Base-by-base conservation (phyloP, 2,797 vertebrate genomes). In the Coregonus suidteri region DNA sequence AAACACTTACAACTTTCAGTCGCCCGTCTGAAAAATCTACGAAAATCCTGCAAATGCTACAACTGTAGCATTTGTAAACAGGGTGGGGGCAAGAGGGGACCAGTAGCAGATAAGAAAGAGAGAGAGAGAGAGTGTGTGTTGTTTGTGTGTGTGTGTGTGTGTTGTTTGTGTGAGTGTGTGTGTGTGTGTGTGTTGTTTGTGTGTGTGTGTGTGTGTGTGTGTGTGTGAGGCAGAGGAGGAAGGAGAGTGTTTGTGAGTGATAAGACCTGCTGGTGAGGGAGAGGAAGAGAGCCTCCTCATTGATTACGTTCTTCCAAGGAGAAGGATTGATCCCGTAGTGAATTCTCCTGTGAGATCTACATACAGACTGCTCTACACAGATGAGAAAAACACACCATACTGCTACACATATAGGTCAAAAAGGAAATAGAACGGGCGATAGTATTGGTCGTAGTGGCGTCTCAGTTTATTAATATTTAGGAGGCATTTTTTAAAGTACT, bases 21-120 rank as follows among this genome's bases (percentile, higher is more conserved):
- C 41, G 11, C 41, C 41, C 3, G 41, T 47, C 41, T 47, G 9
- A 47, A 47, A 47, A 81, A 75, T 65, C 80, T 77, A 78, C 59
- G 52, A 83, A 76, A 85, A 79, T 84, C 85, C 84, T 81, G 84
- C 84, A 74, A 79, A 79, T 73, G 78, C 81, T 75, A 67, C 85
- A 84, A 86, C 81, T 85, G 41, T 41, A 41, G 25, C 25, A 25
- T 25, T 90, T 85, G 82, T 81, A 84, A 88, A 78, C 87, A 81
- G 85, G 47, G 85, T 71, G 81, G 84, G 84, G 79, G 9, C 72
- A 84, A 75, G 41, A 47, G 41, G 9, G 11, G 41, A 47, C 67
- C 77, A 1, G 18, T 71, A 64, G 56, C 81, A 84, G 81, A 81
- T 14, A 78, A 73, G 74, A 37, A 72, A 14, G 34, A 65, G 77